A percentile compares a stretch with the other conserved stretches of the same genome.
phyloP scores from a whole-genome alignment of 2,888 invertebrate species.

The Ichneumoninae sp. region DNA sequence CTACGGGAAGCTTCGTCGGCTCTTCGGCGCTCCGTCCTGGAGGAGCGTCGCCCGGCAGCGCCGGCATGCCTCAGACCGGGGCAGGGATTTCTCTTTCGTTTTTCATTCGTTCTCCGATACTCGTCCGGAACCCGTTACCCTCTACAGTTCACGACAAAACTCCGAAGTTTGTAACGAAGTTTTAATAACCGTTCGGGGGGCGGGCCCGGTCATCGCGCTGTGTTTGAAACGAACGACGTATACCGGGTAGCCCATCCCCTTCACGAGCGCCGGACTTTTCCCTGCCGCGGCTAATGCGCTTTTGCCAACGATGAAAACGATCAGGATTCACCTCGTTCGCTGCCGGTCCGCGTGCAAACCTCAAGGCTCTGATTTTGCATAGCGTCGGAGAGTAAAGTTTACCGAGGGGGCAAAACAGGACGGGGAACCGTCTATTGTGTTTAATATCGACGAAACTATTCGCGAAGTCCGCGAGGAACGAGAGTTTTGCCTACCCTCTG shows the following conservation, averaged over 20 bases:
- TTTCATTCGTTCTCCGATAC: slow-evolving; percentile 39
- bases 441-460: not conserved
- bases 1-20: slow-evolving; percentile 28
- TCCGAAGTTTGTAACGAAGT: slow-evolving; percentile 74
- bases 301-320: slow-evolving; percentile 45
- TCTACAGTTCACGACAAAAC: slow-evolving; percentile 48
- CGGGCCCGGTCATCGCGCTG: slow-evolving; percentile 26
- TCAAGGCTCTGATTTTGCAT: slow-evolving; percentile 40
- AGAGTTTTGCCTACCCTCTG: not conserved
- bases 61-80: not conserved
- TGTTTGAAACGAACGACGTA: slow-evolving; percentile 32
- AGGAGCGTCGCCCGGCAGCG: slow-evolving; percentile 21
- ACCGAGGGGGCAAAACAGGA: not conserved
- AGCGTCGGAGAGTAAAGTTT: not conserved
- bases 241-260: not conserved
- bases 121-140: slow-evolving; percentile 30
- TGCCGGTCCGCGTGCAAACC: slow-evolving; percentile 8
- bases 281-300: slow-evolving; percentile 7
- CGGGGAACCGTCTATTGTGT: not conserved
- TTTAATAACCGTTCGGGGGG: slow-evolving; percentile 70
- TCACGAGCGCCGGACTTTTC: slow-evolving; percentile 10
- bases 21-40: slow-evolving; percentile 30
- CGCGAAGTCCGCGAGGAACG: not conserved
- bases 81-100: slow-evolving; percentile 21
- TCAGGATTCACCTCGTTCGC: slow-evolving; percentile 34